A percentile compares a stretch with the other conserved stretches of the same genome.
Evolutionary conservation across 2,113 vertebrate species (phyloP).

Genomic region (Spheniscus mendiculus): DNA sequence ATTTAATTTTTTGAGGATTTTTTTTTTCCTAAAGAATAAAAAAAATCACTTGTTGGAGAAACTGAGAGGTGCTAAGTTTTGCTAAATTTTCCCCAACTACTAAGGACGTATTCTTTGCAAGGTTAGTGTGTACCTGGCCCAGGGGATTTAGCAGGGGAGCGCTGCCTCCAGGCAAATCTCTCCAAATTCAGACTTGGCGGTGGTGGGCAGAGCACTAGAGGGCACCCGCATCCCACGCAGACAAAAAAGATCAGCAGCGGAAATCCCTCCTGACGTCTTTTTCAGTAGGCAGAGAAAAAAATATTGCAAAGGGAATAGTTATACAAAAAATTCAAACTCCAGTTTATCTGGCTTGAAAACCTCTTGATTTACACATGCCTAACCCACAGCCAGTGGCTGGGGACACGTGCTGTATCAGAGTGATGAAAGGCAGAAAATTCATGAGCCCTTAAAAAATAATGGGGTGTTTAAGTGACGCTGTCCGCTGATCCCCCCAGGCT

Average conservation of each 20-base stretch:
- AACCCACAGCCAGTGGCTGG: neutral
- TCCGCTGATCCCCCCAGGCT: neutral
- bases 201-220: conserved; percentile 16
- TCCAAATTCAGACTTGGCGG: fast-evolving
- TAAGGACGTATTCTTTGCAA: neutral
- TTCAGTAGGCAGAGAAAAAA: neutral
- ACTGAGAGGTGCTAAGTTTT: neutral
- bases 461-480: neutral
- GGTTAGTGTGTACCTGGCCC: neutral
- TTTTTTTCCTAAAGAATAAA: neutral
- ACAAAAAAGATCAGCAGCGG: neutral
- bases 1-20: neutral
- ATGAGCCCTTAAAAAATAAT: fast-evolving
- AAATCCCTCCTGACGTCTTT: neutral
- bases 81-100: neutral
- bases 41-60: neutral
- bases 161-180: neutral
- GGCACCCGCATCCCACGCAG: conserved; percentile 3
- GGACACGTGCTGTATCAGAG: fast-evolving
- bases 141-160: neutral
- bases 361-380: neutral
- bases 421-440: neutral
- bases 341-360: neutral
- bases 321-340: neutral
- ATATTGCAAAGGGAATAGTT: neutral